A percentile compares a stretch with the other conserved stretches of the same genome.
Evolutionary conservation across 2,797 vertebrate species (phyloP).

Genomic region (Spheniscus humboldti): DNA sequence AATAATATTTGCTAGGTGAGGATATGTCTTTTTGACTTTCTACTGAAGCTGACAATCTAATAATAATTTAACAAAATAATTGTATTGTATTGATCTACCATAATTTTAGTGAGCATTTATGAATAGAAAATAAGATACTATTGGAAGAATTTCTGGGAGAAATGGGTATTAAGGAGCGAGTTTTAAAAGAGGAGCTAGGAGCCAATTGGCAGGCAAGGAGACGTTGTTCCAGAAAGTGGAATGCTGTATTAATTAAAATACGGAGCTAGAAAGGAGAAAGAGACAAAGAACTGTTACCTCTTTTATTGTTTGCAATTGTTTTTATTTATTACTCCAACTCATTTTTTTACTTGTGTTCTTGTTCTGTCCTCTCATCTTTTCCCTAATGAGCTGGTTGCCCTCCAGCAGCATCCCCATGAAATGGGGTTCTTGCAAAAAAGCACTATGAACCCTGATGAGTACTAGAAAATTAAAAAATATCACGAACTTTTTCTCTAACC

Average conservation of each 20-base stretch:
- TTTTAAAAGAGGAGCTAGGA: not conserved
- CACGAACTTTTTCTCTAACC: not conserved
- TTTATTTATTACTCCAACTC: not conserved
- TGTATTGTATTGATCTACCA: not conserved
- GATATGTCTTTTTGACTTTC: not conserved
- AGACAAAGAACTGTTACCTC: not conserved
- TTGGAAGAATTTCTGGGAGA: not conserved
- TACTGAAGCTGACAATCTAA: not conserved
- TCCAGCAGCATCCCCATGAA: not conserved
- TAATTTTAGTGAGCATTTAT: not conserved
- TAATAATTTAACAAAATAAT: not conserved
- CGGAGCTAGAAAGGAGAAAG: not conserved
- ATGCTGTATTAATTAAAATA: not conserved
- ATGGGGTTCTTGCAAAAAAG: not conserved
- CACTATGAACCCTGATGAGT: not conserved
- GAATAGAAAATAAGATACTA: not conserved
- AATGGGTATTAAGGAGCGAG: not conserved
- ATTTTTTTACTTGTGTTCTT: not conserved
- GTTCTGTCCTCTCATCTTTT: not conserved
- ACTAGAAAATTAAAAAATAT: not conserved
- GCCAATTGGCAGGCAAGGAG: not conserved
- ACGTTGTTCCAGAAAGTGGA: not conserved
- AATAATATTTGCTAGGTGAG: not conserved
- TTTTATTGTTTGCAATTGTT: not conserved
- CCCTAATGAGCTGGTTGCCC: not conserved